These are phyloP conservation scores for Onthophagus sagittarius DNA, from an alignment of 2,888 invertebrate species.

Conservation along the genomic window DNA sequence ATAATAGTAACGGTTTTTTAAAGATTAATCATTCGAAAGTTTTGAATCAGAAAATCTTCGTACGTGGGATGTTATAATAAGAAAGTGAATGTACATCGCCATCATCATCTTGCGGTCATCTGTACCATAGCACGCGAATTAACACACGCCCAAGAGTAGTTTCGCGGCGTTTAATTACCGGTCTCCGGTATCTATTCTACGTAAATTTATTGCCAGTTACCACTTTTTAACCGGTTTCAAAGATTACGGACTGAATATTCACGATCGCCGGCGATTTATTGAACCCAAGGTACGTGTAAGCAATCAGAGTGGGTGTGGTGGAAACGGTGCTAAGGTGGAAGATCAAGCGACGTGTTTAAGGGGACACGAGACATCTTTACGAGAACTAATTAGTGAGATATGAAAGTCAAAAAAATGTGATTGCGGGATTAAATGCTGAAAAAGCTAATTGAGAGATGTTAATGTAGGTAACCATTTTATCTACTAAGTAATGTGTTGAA, in stretches of 20 bases:
- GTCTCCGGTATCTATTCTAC: background rate
- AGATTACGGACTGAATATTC: background rate
- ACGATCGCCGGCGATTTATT: background rate
- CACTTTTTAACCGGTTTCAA: background rate
- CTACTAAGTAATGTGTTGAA: too few relatives aligned
- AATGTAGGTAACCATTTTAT: background rate
- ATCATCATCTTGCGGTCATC: background rate
- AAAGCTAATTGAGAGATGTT: background rate
- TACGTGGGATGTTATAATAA: background rate
- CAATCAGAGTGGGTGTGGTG: background rate
- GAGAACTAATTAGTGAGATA: background rate
- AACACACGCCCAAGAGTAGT: background rate
- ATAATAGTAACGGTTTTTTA: too few relatives aligned
- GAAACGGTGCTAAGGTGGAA: background rate
- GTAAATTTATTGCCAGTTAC: background rate
- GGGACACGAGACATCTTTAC: background rate
- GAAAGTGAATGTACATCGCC: background rate
- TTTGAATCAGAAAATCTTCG: too few relatives aligned
- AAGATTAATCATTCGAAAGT: too few relatives aligned
- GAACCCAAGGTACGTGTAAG: background rate
- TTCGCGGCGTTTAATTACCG: background rate
- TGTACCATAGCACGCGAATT: background rate
- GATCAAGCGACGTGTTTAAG: too few relatives aligned
- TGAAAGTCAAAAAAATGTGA: background rate
- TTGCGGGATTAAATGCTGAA: background rate